Conservation (phyloP, 2,797 vertebrate genomes). For the Adelosebastes latens region DNA sequence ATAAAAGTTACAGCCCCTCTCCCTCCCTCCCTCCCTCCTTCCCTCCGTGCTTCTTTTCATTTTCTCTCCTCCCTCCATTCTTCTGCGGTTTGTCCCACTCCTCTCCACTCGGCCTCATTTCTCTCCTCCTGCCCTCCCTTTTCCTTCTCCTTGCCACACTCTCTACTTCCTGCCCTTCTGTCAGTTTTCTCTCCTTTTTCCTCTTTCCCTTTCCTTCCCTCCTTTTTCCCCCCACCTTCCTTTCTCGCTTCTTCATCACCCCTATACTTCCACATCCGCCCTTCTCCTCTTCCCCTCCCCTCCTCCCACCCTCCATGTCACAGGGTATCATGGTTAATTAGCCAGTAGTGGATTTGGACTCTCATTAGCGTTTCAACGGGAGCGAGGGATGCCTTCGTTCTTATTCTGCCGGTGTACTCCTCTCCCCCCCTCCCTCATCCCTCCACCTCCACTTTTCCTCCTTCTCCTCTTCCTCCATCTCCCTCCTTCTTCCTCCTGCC, state of each 20-base stretch:
- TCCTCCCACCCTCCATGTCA: conserved; percentile 61
- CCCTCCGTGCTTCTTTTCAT: neutral
- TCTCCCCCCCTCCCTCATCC: neutral
- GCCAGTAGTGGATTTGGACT: conserved; percentile 70
- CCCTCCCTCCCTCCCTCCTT: neutral
- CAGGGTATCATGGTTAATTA: conserved; percentile 80
- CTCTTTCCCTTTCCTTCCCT: neutral
- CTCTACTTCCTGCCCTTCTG: neutral
- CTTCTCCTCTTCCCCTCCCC: neutral
- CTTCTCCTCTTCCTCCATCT: neutral
- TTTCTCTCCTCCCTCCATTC: conserved; percentile 13
- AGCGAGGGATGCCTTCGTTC: conserved; percentile 65
- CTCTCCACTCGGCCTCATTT: conserved; percentile 13
- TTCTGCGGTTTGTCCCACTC: conserved; percentile 17
- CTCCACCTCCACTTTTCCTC: conserved; percentile 10
- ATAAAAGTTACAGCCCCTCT: conserved; percentile 49
- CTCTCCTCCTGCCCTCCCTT: neutral
- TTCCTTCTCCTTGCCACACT: neutral
- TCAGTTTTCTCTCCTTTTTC: neutral
- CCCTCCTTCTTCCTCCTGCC: neutral
- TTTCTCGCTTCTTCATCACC: neutral
- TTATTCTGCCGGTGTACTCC: conserved; percentile 60
- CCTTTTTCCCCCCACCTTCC: neutral
- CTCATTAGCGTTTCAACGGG: conserved; percentile 74
- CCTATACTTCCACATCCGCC: neutral